Conservation (phyloP, 2,888 invertebrate species). For the Idaea aversata region DNA sequence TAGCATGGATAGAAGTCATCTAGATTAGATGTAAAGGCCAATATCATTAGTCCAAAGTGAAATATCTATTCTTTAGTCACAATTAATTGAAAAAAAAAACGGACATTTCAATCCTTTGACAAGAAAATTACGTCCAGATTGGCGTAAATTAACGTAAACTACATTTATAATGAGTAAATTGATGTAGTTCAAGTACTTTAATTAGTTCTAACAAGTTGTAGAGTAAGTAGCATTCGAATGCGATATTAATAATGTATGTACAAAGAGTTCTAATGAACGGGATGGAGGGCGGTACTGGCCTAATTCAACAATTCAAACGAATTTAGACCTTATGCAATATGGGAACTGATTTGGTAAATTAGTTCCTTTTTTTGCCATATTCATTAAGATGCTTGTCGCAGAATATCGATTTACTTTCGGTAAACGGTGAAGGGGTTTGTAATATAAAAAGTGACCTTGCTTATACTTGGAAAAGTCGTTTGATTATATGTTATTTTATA, state of each 20-base stretch:
- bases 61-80: too few relatives aligned
- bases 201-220: neutral
- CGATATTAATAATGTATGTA: neutral
- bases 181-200: conserved; percentile 25
- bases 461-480: neutral
- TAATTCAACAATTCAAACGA: too few relatives aligned
- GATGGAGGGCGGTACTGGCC: neutral
- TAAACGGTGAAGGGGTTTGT: neutral
- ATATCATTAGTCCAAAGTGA: too few relatives aligned
- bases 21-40: too few relatives aligned
- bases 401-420: neutral
- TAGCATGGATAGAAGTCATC: too few relatives aligned
- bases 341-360: neutral
- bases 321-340: neutral
- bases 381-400: neutral
- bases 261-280: neutral
- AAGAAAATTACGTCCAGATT: conserved; percentile 18
- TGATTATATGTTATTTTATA: neutral
- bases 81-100: conserved; percentile 6
- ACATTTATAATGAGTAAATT: conserved; percentile 47
- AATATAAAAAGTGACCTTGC: neutral
- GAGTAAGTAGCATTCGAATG: neutral
- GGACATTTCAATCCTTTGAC: conserved; percentile 25
- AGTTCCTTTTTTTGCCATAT: neutral
- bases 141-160: conserved; percentile 36